A percentile compares a stretch with the other conserved stretches of the same genome.
Conservation (phyloP, 2,797 vertebrate genomes). For the Anabas testudineus region DNA sequence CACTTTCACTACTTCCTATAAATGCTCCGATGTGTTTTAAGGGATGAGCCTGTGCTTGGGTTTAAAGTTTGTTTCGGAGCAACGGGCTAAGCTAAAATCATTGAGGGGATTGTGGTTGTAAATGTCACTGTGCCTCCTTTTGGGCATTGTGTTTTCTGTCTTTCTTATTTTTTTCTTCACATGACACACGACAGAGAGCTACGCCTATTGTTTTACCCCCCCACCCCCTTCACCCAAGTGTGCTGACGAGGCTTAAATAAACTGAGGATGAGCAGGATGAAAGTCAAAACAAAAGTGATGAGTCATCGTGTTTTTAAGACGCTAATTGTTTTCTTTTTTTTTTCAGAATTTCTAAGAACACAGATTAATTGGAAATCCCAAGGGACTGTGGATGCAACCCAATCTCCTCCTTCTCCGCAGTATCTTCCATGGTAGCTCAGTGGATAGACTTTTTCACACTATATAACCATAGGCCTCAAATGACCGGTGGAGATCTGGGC, state of each 20-base stretch:
- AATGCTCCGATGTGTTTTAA: slow-evolving; percentile 52
- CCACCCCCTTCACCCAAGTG: too few relatives aligned
- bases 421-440: background rate
- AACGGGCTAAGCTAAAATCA: slow-evolving; percentile 50
- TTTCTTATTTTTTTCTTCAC: background rate
- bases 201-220: slow-evolving; percentile 51
- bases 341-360: slow-evolving; percentile 6
- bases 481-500: background rate
- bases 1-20: slow-evolving; percentile 50
- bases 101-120: slow-evolving; percentile 57
- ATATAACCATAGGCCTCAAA: too few relatives aligned
- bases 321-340: slow-evolving; percentile 38
- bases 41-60: slow-evolving; percentile 45
- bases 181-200: slow-evolving; percentile 35
- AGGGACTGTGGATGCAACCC: slow-evolving; percentile 3
- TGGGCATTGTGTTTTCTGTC: slow-evolving; percentile 17
- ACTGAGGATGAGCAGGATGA: slow-evolving; percentile 47
- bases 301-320: slow-evolving; percentile 57
- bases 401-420: background rate
- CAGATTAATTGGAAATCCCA: slow-evolving; percentile 27
- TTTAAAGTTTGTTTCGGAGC: slow-evolving; percentile 24
- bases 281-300: slow-evolving; percentile 57
- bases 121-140: slow-evolving; percentile 65
- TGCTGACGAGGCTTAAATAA: slow-evolving; percentile 54
- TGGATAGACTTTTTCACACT: background rate